These are phyloP conservation scores for Noctuana brunneofusca DNA, from an alignment of 2,888 invertebrate genomes.

Conservation along the genomic window DNA sequence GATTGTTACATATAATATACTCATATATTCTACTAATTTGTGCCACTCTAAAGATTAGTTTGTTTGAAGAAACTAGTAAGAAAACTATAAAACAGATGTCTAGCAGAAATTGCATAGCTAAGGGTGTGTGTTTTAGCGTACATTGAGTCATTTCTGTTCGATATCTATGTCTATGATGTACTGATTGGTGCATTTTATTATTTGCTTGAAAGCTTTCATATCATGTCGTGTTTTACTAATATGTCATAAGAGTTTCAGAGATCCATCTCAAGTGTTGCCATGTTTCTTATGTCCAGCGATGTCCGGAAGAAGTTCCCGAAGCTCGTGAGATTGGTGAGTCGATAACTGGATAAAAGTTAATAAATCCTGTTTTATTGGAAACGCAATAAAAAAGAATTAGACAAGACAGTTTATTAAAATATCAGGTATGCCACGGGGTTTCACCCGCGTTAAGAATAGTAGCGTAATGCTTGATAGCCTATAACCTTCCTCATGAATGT, in stretches of 20 bases:
- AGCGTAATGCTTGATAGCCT: no score
- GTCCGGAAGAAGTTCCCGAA: conserved; percentile 95
- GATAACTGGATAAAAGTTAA: no score
- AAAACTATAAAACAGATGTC: not conserved
- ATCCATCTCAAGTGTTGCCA: conserved; percentile 73
- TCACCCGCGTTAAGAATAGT: no score
- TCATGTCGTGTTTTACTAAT: conserved; percentile 8
- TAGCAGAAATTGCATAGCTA: not conserved
- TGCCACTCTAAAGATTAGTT: no score
- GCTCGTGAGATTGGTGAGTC: conserved; percentile 92
- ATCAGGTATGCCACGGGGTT: no score
- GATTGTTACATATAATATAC: no score
- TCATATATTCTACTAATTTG: no score
- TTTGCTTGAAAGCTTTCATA: conserved; percentile 7
- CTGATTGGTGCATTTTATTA: not conserved
- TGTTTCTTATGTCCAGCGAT: conserved; percentile 89
- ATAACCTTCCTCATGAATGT: no score
- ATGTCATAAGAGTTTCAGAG: conserved; percentile 68
- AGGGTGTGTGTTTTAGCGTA: not conserved
- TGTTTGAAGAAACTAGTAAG: no score
- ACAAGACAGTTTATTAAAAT: no score
- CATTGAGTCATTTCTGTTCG: not conserved
- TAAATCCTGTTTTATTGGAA: no score
- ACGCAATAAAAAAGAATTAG: no score
- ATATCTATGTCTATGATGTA: not conserved